Conservation (phyloP, 2,888 invertebrate species). For the Hoplodrina ambigua region DNA sequence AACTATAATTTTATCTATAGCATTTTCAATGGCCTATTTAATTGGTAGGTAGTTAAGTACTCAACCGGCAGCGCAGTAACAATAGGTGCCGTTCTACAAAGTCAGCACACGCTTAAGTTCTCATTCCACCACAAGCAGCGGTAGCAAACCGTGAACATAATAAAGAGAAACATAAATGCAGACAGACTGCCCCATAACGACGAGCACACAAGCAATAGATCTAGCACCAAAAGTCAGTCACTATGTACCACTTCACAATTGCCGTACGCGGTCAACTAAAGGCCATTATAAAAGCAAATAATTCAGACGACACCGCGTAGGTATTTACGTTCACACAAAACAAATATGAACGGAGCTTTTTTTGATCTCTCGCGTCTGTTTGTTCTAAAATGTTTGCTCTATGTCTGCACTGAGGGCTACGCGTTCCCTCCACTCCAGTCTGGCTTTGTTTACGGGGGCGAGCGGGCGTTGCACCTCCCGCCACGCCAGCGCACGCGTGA, state of each 20-base stretch:
- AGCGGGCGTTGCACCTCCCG: constrained; percentile 78
- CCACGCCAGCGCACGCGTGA: constrained; percentile 68
- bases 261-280: neutral
- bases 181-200: constrained; percentile 26
- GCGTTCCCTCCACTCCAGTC: constrained; percentile 77
- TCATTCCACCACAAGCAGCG: neutral
- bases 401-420: constrained; percentile 73
- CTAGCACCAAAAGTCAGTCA: constrained; percentile 7
- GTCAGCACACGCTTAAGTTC: constrained; percentile 38
- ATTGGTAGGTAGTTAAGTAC: no score
- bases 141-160: constrained; percentile 51
- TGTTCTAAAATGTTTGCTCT: constrained; percentile 79
- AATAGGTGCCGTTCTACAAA: no score
- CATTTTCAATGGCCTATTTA: no score
- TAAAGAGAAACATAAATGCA: constrained; percentile 61
- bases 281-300: constrained; percentile 47
- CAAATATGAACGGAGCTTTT: constrained; percentile 69
- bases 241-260: neutral
- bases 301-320: constrained; percentile 39
- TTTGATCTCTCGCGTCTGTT: constrained; percentile 75
- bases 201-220: constrained; percentile 15
- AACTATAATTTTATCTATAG: no score
- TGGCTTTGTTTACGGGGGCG: constrained; percentile 81
- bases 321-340: constrained; percentile 61
- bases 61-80: no score